Conservation (phyloP, 1,140 invertebrate species). For the Nebria ingens region DNA sequence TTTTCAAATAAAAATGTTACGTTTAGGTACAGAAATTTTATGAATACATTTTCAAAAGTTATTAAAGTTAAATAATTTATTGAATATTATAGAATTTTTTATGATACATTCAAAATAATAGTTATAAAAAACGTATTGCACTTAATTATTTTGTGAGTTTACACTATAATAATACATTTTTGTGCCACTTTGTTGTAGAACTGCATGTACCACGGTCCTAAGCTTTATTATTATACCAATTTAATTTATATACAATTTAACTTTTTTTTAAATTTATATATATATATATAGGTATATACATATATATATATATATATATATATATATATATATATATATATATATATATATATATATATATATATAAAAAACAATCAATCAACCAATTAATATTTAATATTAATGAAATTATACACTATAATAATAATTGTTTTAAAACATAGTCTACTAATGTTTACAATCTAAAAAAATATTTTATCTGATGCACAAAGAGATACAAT, state of each 20-base stretch:
- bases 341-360: background rate
- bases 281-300: constrained; percentile 1
- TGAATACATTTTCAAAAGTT: background rate
- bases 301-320: background rate
- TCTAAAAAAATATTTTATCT: background rate
- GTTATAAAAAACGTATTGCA: too few relatives aligned
- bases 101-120: background rate
- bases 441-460: background rate
- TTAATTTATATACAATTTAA: background rate
- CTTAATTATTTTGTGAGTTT: too few relatives aligned
- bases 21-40: background rate
- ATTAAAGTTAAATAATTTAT: background rate
- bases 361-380: background rate
- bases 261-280: background rate
- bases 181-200: background rate
- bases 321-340: constrained; percentile 1
- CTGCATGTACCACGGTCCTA: background rate
- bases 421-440: constrained; percentile 1
- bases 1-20: background rate
- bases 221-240: too few relatives aligned
- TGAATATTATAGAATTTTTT: background rate
- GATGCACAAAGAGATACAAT: background rate
- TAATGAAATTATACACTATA: constrained; percentile 2
- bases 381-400: background rate
- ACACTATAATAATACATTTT: background rate